These are phyloP conservation scores for Gulo gulo DNA, from an alignment of 2,113 vertebrate genomes.

Conservation along the genomic window DNA sequence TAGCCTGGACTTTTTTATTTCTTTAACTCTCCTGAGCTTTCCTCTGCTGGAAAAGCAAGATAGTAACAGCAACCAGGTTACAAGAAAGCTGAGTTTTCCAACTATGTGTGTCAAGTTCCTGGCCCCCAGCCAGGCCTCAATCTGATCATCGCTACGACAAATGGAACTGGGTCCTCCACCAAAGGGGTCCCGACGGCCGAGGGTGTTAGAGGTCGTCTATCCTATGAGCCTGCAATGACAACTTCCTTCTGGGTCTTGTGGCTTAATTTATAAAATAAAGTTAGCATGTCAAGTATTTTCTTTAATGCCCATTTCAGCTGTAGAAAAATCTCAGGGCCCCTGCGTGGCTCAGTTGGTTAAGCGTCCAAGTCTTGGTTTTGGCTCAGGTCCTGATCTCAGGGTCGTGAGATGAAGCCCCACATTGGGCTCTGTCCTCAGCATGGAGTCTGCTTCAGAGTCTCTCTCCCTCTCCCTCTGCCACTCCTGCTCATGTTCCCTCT, in stretches of 20 bases:
- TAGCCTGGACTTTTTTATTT: background rate
- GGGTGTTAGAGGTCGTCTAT: background rate
- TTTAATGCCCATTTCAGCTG: background rate
- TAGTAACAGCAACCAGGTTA: background rate
- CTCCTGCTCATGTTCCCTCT: background rate
- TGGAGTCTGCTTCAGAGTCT: background rate
- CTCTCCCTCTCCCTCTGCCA: no score
- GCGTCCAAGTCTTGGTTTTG: background rate
- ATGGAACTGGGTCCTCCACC: fast-evolving
- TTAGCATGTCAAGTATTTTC: background rate
- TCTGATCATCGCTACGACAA: background rate
- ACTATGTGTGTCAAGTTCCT: background rate
- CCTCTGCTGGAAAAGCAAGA: background rate
- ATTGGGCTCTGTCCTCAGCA: background rate
- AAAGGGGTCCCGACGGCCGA: fast-evolving
- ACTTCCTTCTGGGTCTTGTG: no score
- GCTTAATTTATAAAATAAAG: background rate
- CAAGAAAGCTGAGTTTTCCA: background rate
- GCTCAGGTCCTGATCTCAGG: background rate
- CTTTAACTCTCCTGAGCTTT: no score
- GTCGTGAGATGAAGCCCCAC: background rate
- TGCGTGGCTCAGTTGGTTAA: background rate
- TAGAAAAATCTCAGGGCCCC: background rate
- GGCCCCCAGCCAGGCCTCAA: background rate
- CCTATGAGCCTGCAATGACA: fast-evolving